Evolutionary conservation across 2,888 invertebrate species (phyloP), one percentile per base, ranked within the genome.

Genomic region (Calliopum simillimum): DNA sequence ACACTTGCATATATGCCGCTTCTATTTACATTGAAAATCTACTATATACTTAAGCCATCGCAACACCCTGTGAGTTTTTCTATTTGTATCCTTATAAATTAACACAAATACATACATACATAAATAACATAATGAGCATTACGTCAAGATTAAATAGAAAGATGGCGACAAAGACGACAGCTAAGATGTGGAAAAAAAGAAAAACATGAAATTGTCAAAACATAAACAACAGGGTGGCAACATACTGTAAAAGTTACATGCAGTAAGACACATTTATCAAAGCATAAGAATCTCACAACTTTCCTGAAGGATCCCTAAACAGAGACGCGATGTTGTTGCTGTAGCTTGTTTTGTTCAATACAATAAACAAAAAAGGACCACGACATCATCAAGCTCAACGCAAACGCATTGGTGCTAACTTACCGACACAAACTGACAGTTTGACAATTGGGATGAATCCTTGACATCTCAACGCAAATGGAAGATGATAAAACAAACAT

Each of bases 141-240:
- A 67, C 49, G 67, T 67, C 67, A 67, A 67, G 67, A 67, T 67
- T 66, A 67, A 58, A 47, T 59, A 49, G 67, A 67, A 59, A 59
- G 67, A 67, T 67, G 67, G 67, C 67, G 67, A 67, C 67, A 67
- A 67, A 59, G 67, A 59, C 67, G 67, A 67, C 67, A 67, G 59
- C 47, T 47, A 19, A 33, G 59, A 33, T 19, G 58, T 58, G 56
- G 47, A 33, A 58, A 46, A 25, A 21, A 58, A 47, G 44, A 14
- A 44, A 33, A 33, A 33, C 6, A 33, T 8, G 43, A 58, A 56
- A 47, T 56, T 66, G 66, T 66, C 66, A n/a, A 33, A 33, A 33
- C 8, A 33, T 6, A n/a, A 58, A 44, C 41, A 53, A 44, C 55
- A 43, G 66, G 46, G 58, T 33, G 56, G 65, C 19, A 25, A 21